Evolutionary conservation across 2,113 vertebrate species (phyloP), one percentile per base, ranked within the genome.

Genomic region (Eidolon helvum): DNA sequence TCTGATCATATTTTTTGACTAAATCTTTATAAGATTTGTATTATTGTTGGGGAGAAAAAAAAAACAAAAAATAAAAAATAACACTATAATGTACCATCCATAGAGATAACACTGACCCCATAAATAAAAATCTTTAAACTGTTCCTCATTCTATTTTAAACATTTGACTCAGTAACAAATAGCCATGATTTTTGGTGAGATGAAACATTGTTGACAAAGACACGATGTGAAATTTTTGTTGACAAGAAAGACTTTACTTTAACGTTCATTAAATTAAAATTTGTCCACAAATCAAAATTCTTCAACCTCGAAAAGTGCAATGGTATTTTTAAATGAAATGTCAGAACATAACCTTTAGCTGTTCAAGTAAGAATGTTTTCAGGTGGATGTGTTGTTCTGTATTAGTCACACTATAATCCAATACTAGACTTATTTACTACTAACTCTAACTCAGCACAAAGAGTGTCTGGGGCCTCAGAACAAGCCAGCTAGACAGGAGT

Each of bases 291-390:
- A 68, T 43, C 22, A 21, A 43, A 71, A 94, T 74, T 82, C 45
- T 63, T 87, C 50, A 82, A 72, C 18, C 7, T 80, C 92, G 53
- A 94, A 85, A 79, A 95, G 61, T 75, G 28, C 48, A 40, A 10
- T 84, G 65, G 53, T 10, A 10, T 43, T 96, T 95, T 94, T 43
- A 90, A 74, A 69, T 79, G 45, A 93, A 91, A 74, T 86, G 72
- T 78, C 77, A 66, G 55, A 88, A 77, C 43, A 94, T n/a, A 78
- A 95, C 48, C 55, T 79, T 74, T 96, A 50, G n/a, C 40, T 94
- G 66, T 50, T 94, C 7, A 33, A 95, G 43, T 48, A 87, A 91
- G 69, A 90, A 72, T 7, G 35, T 71, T 59, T 85, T 79, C 55
- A 92, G 10, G 10, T 48, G 14, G n/a, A 50, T 50, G 30, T 48